Evolutionary conservation across 2,113 vertebrate genomes (phyloP).

Genomic region (Panurus biarmicus): DNA sequence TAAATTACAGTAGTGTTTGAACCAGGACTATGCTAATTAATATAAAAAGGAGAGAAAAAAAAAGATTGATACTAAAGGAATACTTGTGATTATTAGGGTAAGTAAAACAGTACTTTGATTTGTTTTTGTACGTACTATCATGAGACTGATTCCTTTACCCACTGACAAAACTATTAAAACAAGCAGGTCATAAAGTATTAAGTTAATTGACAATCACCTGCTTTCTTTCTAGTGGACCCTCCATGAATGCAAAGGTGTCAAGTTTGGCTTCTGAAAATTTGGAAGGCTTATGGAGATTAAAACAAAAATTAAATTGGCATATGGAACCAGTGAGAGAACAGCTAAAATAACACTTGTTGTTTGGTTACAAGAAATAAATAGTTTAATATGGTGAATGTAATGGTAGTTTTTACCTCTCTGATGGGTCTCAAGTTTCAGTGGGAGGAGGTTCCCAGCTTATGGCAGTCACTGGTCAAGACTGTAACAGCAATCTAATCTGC

Average conservation of each 20-base stretch:
- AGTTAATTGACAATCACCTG: not conserved
- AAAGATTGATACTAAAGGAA: not conserved
- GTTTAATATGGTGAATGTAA: not conserved
- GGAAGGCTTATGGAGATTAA: not conserved
- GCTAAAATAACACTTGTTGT: not conserved
- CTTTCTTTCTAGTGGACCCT: not conserved
- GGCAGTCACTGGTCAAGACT: not conserved
- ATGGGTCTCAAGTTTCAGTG: not conserved
- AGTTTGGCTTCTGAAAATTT: not conserved
- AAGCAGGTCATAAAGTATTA: not conserved
- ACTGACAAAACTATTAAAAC: not conserved
- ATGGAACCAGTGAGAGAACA: not conserved
- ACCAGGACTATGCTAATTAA: not conserved
- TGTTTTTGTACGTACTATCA: not conserved
- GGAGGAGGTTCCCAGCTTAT: not conserved
- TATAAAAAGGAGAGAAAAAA: not conserved
- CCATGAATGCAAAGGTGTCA: not conserved
- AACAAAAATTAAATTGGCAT: not conserved
- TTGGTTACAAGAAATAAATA: not conserved
- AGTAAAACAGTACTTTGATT: not conserved
- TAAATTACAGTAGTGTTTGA: not conserved
- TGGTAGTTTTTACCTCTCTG: not conserved
- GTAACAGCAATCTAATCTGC: not conserved
- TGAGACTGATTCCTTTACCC: not conserved
- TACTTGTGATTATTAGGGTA: not conserved